These are phyloP conservation scores for Callionymus lyra DNA, from an alignment of 2,113 vertebrate species.

Conservation along the genomic window DNA sequence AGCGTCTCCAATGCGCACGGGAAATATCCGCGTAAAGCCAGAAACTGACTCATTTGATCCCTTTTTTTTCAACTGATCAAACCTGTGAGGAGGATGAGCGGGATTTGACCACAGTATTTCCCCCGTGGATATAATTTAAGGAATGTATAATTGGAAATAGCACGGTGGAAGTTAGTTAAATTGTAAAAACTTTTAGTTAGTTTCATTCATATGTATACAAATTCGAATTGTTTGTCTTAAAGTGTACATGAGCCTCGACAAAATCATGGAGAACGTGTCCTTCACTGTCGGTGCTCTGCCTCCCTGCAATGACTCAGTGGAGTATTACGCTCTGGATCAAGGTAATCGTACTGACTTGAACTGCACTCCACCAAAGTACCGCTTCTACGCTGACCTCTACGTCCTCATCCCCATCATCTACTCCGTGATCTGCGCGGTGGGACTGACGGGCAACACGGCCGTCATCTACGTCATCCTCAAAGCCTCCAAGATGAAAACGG, in stretches of 20 bases:
- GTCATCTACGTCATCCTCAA: slow-evolving; percentile 85
- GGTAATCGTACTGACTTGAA: slow-evolving; percentile 44
- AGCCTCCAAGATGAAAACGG: slow-evolving; percentile 85
- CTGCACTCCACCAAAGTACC: slow-evolving; percentile 52
- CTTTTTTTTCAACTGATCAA: background rate
- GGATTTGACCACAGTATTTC: no score
- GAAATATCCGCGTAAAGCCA: background rate
- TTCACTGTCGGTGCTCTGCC: background rate
- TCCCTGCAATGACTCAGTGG: slow-evolving; percentile 53
- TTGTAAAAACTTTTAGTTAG: no score
- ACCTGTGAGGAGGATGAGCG: background rate
- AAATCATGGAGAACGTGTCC: slow-evolving; percentile 61
- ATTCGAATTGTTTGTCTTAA: no score
- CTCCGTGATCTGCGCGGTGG: slow-evolving; percentile 77
- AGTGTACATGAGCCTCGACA: background rate
- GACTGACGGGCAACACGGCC: slow-evolving; percentile 78
- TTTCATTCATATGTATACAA: no score
- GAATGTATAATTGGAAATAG: no score
- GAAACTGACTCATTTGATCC: no score
- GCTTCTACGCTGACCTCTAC: slow-evolving; percentile 68
- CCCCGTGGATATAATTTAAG: no score
- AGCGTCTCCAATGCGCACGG: slow-evolving; percentile 7
- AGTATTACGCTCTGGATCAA: slow-evolving; percentile 32
- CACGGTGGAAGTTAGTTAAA: no score
- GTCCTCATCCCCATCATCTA: slow-evolving; percentile 77